These are phyloP conservation scores for Chaetoderma sp. DNA, from an alignment of 2,888 invertebrate species.

Conservation along the genomic window DNA sequence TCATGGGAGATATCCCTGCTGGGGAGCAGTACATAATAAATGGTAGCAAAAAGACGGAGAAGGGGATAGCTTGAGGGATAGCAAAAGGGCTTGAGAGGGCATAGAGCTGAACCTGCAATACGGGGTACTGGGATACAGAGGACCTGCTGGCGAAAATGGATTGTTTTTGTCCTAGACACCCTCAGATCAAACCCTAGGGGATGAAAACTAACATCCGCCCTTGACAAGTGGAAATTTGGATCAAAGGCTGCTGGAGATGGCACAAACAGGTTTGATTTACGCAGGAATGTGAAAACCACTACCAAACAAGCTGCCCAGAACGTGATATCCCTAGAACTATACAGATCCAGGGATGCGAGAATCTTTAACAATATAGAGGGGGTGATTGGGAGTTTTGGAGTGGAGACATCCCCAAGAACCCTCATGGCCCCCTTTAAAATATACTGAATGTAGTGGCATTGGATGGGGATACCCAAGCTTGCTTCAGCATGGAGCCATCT, in stretches of 20 bases:
- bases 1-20: too few species aligned
- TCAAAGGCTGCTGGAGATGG: constrained; percentile 7
- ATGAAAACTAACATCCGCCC: not conserved
- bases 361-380: not conserved
- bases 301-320: constrained; percentile 21
- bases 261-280: constrained; percentile 15
- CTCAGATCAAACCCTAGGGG: not conserved
- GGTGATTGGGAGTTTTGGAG: constrained; percentile 16
- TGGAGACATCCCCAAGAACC: constrained; percentile 2
- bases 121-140: constrained; percentile 11
- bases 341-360: constrained; percentile 3
- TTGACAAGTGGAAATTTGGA: constrained; percentile 1
- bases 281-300: constrained; percentile 17
- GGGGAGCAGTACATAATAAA: too few species aligned
- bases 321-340: not conserved
- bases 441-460: not conserved
- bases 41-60: constrained; percentile 10
- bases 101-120: constrained; percentile 7
- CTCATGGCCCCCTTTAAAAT: constrained; percentile 10
- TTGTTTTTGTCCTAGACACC: constrained; percentile 3
- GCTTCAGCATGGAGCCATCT: too few species aligned
- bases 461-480: too few species aligned
- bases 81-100: constrained; percentile 1
- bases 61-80: constrained; percentile 2
- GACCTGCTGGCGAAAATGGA: not conserved